Evolutionary conservation across 2,113 vertebrate genomes (phyloP), one percentile per base, ranked within the genome.

Genomic region (Saccopteryx bilineata): DNA sequence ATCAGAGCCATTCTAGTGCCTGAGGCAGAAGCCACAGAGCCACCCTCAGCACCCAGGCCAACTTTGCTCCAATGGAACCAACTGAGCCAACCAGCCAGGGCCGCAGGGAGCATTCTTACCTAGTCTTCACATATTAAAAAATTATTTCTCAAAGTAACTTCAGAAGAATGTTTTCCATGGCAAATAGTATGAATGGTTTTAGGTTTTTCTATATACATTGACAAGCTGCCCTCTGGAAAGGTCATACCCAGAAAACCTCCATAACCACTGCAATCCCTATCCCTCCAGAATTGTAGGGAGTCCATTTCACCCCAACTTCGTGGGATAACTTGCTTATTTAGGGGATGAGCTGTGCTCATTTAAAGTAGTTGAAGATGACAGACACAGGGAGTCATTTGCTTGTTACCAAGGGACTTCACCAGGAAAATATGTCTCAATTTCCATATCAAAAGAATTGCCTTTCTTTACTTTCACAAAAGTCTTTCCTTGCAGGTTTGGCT

Each of bases 131-230:
- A n/a, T 81, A 52, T 82, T 84, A 92, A 9, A 85, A 85, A 81
- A 80, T 26, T 56, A 65, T 94, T 88, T 91, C 56, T 81, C 39
- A 82, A 54, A 13, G 21, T 50, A 90, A 72, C 24, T 93, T 93
- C 72, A 93, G 75, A 79, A 92, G 23, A 65, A 4, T 71, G 75
- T 95, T 82, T 87, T 90, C 61, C 90, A 11, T 65, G 75, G 69
- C 69, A 88, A 52, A 72, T 26, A 3, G 2, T 56, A 69, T 54
- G 28, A 90, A 31, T 0, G 3, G 28, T 81, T 61, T 89, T 61
- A 69, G n/a, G 13, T 23, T 93, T 81, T 82, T 87, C n/a, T 24
- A 90, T 39, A 76, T 39, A 68, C 21, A 15, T 52, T 72, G 60
- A 94, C 50, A 84, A 72, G 52, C 54, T 94, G 58, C 31, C 52